phyloP scores from a whole-genome alignment of 1,140 invertebrate genomes.

The Procambarus virginalis region DNA sequence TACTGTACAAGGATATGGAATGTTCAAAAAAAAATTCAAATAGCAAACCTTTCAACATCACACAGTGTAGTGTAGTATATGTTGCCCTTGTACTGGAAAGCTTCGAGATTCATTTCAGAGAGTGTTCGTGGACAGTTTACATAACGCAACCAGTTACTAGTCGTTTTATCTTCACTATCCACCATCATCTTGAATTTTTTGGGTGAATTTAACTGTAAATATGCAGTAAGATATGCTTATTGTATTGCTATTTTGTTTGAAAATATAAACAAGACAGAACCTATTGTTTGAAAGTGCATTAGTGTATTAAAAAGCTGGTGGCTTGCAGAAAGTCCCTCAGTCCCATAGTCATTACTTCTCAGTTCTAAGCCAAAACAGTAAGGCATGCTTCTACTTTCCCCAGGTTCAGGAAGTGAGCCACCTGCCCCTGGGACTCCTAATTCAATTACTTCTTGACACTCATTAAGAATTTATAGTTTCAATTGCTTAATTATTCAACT shows the following conservation, averaged over 20 bases:
- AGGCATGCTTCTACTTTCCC: no score
- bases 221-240: not conserved
- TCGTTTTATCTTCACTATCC: constrained; percentile 1
- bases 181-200: not conserved
- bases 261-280: no score
- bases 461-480: no score
- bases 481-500: not conserved
- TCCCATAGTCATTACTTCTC: no score
- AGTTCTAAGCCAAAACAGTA: no score
- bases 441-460: no score
- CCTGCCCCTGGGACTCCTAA: no score
- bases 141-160: constrained; percentile 48
- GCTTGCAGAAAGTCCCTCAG: no score
- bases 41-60: constrained; percentile 12
- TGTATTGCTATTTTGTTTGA: not conserved
- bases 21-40: not conserved
- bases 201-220: constrained; percentile 16
- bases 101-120: constrained; percentile 24
- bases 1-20: no score
- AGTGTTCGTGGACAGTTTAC: constrained; percentile 9
- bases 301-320: no score
- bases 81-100: constrained; percentile 31
- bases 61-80: constrained; percentile 14
- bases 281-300: no score
- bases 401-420: no score